Percentiles rank a stretch among this genome's conserved stretches.
phyloP scores from a whole-genome alignment of 2,113 vertebrate genomes.

The Zosterops borbonicus region DNA sequence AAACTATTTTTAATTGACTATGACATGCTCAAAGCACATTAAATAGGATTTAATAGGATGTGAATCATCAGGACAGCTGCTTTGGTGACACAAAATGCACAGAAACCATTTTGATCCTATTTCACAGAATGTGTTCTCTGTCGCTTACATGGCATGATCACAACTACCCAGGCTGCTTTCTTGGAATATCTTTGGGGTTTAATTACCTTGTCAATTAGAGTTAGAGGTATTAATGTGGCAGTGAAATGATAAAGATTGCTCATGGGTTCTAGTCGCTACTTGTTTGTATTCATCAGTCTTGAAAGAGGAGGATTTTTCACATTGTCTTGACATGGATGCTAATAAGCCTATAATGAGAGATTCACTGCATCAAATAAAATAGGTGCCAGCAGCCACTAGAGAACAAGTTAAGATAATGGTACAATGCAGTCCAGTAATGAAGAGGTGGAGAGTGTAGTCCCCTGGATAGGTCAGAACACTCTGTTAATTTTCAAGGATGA shows the following conservation, averaged over 20 bases:
- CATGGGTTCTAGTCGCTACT: constrained; percentile 6
- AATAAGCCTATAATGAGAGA: not conserved
- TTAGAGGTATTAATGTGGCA: constrained; percentile 38
- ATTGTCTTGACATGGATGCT: constrained; percentile 44
- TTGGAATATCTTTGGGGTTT: constrained; percentile 19
- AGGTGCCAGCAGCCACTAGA: constrained; percentile 16
- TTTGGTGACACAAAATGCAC: constrained; percentile 9
- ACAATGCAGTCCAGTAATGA: not conserved
- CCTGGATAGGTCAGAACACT: not conserved
- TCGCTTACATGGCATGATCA: not conserved
- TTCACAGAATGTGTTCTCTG: not conserved
- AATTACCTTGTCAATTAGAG: constrained; percentile 62
- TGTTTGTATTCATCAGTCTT: constrained; percentile 30
- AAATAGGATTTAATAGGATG: constrained; percentile 39
- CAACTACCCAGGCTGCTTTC: constrained; percentile 5
- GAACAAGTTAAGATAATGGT: constrained; percentile 3
- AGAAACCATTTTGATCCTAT: constrained; percentile 33
- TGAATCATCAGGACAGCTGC: constrained; percentile 28
- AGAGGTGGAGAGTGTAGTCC: not conserved
- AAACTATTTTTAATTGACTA: constrained; percentile 40
- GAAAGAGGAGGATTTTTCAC: constrained; percentile 22
- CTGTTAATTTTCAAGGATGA: not conserved
- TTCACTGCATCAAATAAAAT: not conserved
- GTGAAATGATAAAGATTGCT: constrained; percentile 16
- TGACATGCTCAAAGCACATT: constrained; percentile 12